Evolutionary conservation across 1,140 invertebrate genomes (phyloP).

Genomic region (Diploscapter pachys): DNA sequence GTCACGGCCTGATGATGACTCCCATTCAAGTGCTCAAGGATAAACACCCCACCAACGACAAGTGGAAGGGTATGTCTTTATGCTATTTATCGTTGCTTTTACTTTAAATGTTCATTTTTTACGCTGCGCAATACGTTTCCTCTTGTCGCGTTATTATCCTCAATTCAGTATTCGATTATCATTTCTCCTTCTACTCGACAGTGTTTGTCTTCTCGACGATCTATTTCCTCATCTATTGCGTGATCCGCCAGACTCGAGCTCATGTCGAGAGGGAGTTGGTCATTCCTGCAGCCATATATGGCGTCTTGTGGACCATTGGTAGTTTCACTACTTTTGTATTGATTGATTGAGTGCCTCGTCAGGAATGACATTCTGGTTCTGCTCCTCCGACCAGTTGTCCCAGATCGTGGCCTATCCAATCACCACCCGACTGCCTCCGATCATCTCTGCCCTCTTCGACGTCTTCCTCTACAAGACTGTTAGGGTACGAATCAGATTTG

Average conservation of each 20-base stretch:
- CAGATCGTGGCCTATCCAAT: conserved; percentile 51
- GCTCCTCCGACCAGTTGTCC: conserved; percentile 44
- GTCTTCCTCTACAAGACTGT: conserved; percentile 42
- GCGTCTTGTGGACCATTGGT: conserved; percentile 46
- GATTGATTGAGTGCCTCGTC: not conserved
- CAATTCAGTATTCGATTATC: conserved; percentile 48
- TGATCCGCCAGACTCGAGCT: conserved; percentile 35
- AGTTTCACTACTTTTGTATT: not conserved
- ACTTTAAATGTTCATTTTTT: too few relatives aligned
- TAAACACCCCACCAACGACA: conserved; percentile 41
- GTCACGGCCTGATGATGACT: conserved; percentile 52
- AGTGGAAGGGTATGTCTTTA: conserved; percentile 35
- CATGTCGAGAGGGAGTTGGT: conserved; percentile 40
- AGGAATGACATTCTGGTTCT: conserved; percentile 48
- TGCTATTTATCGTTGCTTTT: too few relatives aligned
- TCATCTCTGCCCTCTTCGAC: conserved; percentile 47
- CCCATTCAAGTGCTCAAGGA: conserved; percentile 50
- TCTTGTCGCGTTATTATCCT: not conserved
- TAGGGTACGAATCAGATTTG: conserved; percentile 18
- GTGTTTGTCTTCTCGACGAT: conserved; percentile 51
- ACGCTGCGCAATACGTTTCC: too few relatives aligned
- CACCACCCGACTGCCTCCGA: conserved; percentile 50
- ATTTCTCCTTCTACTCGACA: conserved; percentile 52
- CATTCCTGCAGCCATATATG: conserved; percentile 48
- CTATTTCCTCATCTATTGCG: conserved; percentile 47